These are phyloP conservation scores for Ctenopoma kingsleyae DNA, from an alignment of 2,797 vertebrate species.

Conservation along the genomic window DNA sequence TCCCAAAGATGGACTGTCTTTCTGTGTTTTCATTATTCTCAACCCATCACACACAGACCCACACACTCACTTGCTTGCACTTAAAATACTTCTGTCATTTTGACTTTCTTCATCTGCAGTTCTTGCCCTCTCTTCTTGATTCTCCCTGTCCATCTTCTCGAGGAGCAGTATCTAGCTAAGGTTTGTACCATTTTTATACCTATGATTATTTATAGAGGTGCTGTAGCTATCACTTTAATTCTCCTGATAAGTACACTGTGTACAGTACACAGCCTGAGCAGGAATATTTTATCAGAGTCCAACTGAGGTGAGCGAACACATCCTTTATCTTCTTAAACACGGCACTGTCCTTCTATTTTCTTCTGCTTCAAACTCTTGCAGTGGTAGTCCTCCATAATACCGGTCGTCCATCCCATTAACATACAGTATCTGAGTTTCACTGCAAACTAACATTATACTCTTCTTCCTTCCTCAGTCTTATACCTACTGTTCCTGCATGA, in stretches of 20 bases:
- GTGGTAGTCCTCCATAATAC: not conserved
- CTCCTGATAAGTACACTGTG: conserved; percentile 58
- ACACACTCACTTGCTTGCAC: conserved; percentile 15
- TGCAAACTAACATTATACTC: not conserved
- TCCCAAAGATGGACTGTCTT: conserved; percentile 42
- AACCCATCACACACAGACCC: conserved; percentile 23
- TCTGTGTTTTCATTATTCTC: conserved; percentile 38
- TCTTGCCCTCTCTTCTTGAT: conserved; percentile 29
- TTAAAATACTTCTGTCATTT: conserved; percentile 38
- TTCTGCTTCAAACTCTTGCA: not conserved
- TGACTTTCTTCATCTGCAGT: conserved; percentile 62
- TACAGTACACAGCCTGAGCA: conserved; percentile 57
- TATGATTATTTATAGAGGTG: conserved; percentile 66
- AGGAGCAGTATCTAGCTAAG: conserved; percentile 60
- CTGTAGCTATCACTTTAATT: conserved; percentile 58
- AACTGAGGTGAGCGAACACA: conserved; percentile 49
- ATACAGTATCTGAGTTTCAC: not conserved
- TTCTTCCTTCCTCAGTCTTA: not conserved
- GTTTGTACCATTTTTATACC: conserved; percentile 44
- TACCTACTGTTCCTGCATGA: not conserved
- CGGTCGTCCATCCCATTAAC: not conserved
- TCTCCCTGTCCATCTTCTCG: conserved; percentile 54
- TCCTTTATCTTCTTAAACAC: conserved; percentile 31
- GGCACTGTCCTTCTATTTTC: conserved; percentile 1
- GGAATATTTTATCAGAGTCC: conserved; percentile 56